Conservation (phyloP, 2,888 invertebrate genomes). For the Pheosia tremula region DNA sequence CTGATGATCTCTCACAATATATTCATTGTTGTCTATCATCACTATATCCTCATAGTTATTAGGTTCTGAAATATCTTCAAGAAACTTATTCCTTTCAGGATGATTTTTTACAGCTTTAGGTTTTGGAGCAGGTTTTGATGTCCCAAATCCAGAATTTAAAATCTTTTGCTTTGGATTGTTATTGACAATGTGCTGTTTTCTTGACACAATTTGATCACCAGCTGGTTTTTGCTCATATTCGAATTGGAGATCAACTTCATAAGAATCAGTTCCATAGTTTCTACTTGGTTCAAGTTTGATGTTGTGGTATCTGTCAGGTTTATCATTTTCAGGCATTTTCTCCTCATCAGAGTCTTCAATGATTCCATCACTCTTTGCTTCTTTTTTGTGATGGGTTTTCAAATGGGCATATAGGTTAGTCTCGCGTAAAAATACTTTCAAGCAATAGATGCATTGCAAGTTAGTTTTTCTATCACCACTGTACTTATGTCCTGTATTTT, state of each 20-base stretch:
- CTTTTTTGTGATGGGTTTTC: conserved; percentile 86
- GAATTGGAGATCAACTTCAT: conserved; percentile 61
- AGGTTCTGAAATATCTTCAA: conserved; percentile 45
- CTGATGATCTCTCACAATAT: conserved; percentile 74
- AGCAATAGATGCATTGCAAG: conserved; percentile 89
- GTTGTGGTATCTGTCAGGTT: conserved; percentile 16
- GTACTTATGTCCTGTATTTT: conserved; percentile 83
- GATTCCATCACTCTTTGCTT: conserved; percentile 87
- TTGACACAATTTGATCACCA: conserved; percentile 77
- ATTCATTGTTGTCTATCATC: conserved; percentile 85
- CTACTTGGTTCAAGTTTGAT: conserved; percentile 64
- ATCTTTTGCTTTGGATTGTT: conserved; percentile 64
- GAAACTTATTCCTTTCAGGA: conserved; percentile 47
- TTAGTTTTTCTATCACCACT: conserved; percentile 70
- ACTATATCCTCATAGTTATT: conserved; percentile 65
- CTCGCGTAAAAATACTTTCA: conserved; percentile 88
- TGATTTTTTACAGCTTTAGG: conserved; percentile 36
- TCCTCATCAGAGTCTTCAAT: conserved; percentile 85
- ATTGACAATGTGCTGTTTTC: conserved; percentile 48
- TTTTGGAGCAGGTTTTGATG: conserved; percentile 41
- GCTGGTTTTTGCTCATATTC: conserved; percentile 65
- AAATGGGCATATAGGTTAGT: conserved; percentile 89
- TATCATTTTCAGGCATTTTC: conserved; percentile 18
- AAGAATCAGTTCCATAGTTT: conserved; percentile 58
- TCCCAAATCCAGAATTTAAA: conserved; percentile 63